Evolutionary conservation across 2,113 vertebrate genomes (phyloP).

Genomic region (Pleuronectes platessa): DNA sequence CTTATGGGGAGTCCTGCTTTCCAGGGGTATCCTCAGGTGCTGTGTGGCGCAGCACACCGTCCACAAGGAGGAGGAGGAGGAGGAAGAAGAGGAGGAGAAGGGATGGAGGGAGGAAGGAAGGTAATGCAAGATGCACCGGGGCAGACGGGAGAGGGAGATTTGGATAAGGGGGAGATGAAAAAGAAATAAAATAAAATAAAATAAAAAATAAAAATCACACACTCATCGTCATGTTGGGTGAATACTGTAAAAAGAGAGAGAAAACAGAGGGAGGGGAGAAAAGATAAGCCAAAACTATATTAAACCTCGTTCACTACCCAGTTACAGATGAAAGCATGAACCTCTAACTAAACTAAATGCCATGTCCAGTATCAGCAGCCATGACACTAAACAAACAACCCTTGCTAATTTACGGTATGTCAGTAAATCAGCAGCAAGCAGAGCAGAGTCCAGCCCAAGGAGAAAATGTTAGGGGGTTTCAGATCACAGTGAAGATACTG

Average conservation of each 20-base stretch:
- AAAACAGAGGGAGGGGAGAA: constrained; percentile 59
- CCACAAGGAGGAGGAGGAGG: constrained; percentile 44
- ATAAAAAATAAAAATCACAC: constrained; percentile 83
- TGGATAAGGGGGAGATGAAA: constrained; percentile 69
- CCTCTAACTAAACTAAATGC: constrained; percentile 42
- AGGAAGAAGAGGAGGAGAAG: constrained; percentile 57
- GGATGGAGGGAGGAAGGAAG: constrained; percentile 64
- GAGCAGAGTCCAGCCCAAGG: constrained; percentile 61
- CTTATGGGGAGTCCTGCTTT: constrained; percentile 75
- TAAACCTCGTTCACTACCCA: constrained; percentile 51
- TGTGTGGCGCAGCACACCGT: constrained; percentile 69
- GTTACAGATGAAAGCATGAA: constrained; percentile 55
- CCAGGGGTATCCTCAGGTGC: constrained; percentile 72
- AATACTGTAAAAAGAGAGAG: constrained; percentile 84
- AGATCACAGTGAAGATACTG: constrained; percentile 50
- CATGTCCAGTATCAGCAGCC: constrained; percentile 40
- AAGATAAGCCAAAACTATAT: constrained; percentile 73
- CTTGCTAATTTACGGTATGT: constrained; percentile 25
- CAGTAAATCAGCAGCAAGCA: constrained; percentile 62
- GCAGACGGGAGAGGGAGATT: constrained; percentile 58
- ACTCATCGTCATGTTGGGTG: constrained; percentile 93
- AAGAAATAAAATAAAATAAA: constrained; percentile 71
- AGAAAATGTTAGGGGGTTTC: constrained; percentile 59
- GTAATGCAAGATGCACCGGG: constrained; percentile 79
- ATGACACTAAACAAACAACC: constrained; percentile 29